These are phyloP conservation scores for Etheostoma perlongum DNA, from an alignment of 2,797 vertebrate genomes.

Conservation along the genomic window DNA sequence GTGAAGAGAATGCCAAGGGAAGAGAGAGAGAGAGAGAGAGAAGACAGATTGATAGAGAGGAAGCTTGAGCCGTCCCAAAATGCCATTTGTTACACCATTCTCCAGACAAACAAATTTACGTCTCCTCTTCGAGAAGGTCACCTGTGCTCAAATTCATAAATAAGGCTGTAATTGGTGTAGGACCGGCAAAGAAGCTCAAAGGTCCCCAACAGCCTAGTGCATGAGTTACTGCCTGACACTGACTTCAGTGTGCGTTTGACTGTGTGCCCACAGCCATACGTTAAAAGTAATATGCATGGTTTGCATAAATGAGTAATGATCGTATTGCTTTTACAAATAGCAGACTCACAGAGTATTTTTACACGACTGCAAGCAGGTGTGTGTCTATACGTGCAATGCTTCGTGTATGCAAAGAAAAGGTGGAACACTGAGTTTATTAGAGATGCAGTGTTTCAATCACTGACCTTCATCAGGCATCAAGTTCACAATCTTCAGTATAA, in stretches of 20 bases:
- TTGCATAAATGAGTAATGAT: slow-evolving; percentile 46
- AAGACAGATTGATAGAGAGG: slow-evolving; percentile 69
- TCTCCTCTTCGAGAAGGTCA: slow-evolving; percentile 81
- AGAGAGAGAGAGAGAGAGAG: slow-evolving; percentile 25
- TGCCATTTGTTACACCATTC: slow-evolving; percentile 74
- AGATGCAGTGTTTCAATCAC: background rate
- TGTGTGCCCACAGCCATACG: slow-evolving; percentile 45
- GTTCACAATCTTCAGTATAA: background rate
- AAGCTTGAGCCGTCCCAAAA: slow-evolving; percentile 56
- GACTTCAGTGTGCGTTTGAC: slow-evolving; percentile 56
- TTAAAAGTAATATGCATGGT: slow-evolving; percentile 51
- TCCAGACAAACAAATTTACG: slow-evolving; percentile 82
- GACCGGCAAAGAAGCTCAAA: slow-evolving; percentile 59
- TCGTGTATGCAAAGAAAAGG: background rate
- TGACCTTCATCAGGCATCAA: background rate
- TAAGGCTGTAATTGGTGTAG: slow-evolving; percentile 79
- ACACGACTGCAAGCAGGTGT: background rate
- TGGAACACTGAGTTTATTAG: background rate
- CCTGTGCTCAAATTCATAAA: slow-evolving; percentile 82
- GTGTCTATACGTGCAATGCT: background rate
- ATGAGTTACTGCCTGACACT: slow-evolving; percentile 68
- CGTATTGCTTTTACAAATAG: slow-evolving; percentile 37
- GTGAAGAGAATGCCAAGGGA: slow-evolving; percentile 34
- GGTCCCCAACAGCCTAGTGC: slow-evolving; percentile 45
- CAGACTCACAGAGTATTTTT: slow-evolving; percentile 4